Base-by-base conservation (phyloP, 2,797 vertebrate genomes). In the Neostethus bicornis region DNA sequence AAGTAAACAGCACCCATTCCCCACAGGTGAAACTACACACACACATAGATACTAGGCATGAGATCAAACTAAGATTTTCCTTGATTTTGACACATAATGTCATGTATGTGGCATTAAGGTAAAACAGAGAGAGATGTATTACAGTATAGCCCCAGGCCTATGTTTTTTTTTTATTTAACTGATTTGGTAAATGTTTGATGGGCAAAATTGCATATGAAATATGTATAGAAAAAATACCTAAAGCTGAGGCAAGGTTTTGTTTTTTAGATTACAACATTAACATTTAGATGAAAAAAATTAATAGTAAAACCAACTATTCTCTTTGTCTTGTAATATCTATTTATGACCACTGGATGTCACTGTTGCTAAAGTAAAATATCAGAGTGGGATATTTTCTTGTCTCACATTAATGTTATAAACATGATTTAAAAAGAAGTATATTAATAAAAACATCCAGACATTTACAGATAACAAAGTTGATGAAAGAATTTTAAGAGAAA, bases 271-370 rank as follows among this genome's bases (percentile, higher is more conserved):
- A 29, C 5, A 31, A 35, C 1, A 17, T 24, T 55, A n/a, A n/a
- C n/a, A n/a, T n/a, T n/a, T n/a, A n/a, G n/a, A n/a, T n/a, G n/a
- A n/a, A n/a, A n/a, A n/a, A n/a, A n/a, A n/a, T n/a, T n/a, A n/a
- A n/a, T n/a, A n/a, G n/a, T n/a, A n/a, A 25, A 25, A 6, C 1
- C 17, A n/a, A 21, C 12, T 8, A 2, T 17, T 1, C 11, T 9
- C 5, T 31, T 35, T 11, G 3, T 9, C 7, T 25, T 26, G 7
- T 38, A 61, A 7, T 2, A 1, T 29, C 9, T 3, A 13, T 77
- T 85, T 65, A 75, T 20, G 4, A 11, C 86, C 91, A 82, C 87
- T 79, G 90, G 89, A 89, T 88, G 89, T 79, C 87, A 78, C 45
- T 73, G 74, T 63, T 54, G 64, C 50, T 42, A 58, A 61, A 81